These are phyloP conservation scores for Menura novaehollandiae DNA, from an alignment of 2,113 vertebrate genomes.

Conservation along the genomic window DNA sequence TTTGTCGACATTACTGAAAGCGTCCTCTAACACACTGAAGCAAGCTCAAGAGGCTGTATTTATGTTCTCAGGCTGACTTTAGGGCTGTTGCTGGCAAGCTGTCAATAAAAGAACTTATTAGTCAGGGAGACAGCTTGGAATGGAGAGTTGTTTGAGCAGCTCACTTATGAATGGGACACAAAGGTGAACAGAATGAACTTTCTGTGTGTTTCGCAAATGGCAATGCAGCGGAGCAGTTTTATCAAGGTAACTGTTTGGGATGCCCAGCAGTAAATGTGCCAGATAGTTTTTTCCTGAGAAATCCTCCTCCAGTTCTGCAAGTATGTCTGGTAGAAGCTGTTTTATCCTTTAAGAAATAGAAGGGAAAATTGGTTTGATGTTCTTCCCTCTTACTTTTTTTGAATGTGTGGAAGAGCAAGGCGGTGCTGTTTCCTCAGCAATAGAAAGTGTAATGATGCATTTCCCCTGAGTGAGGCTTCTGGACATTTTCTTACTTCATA, in stretches of 20 bases:
- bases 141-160: slow-evolving; percentile 10
- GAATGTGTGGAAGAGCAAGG: not conserved
- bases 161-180: not conserved
- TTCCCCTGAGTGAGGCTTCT: not conserved
- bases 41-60: slow-evolving; percentile 53
- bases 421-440: not conserved
- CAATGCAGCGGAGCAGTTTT: not conserved
- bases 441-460: not conserved
- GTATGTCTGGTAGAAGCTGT: not conserved
- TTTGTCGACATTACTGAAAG: slow-evolving; percentile 40
- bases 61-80: slow-evolving; percentile 58
- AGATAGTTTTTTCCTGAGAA: not conserved
- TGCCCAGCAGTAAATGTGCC: not conserved
- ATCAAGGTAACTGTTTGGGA: not conserved
- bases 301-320: not conserved
- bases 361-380: not conserved
- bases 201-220: not conserved
- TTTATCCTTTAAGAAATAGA: not conserved
- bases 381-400: not conserved
- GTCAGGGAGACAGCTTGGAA: slow-evolving; percentile 40
- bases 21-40: slow-evolving; percentile 26
- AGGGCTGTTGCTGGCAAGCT: slow-evolving; percentile 50
- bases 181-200: slow-evolving; percentile 32
- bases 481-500: not conserved
- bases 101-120: slow-evolving; percentile 49